Base-by-base conservation (phyloP, 2,888 invertebrate species). In the Dione vanillae region DNA sequence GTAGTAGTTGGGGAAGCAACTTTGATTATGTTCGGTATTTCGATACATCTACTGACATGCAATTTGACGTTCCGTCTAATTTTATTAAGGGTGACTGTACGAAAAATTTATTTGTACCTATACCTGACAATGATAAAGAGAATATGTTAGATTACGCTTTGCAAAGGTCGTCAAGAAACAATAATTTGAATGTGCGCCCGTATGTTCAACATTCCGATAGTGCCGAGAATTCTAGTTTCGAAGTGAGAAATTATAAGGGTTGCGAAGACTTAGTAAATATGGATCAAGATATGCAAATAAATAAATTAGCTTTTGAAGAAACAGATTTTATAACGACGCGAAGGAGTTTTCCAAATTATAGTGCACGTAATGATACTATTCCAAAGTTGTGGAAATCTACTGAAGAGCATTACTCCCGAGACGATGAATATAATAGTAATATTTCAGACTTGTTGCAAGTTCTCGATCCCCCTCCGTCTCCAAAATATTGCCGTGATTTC, bases 21-120 rank as follows among this genome's bases (percentile, higher is more conserved):
- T 95, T 95, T 83, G 96, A 96, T 51, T 96, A 95, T 79, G 94
- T 96, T 37, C 93, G 95, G 62, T 96, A 95, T 85, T 95, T 94
- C 78, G 94, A 95, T 76, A 89, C 92, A 78, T 91, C 82, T 70
- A 88, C 87, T 45, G 94, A 93, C 70, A 84, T 91, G 78, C 87
- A 89, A 78, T 85, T 89, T 71, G 83, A 87, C 68, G 79, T 84
- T 43, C 75, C 79, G 71, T 71, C 79, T 14, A 76, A 74, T 20
- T 16, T 49, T 37, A 74, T 85, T 35, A 85, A 82, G 72, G 91
- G 87, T 11, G 92, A 94, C 78, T 93, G 92, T 77, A 93, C 89
- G 11, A 85, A 85, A 78, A 84, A 90, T 67, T 78, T 93, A 77
- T 93, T 93, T 80, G 67, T 74, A 27, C 71, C 79, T 27, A 74